Base-by-base conservation (phyloP, 2,113 vertebrate species). In the Lophotis ruficrista region DNA sequence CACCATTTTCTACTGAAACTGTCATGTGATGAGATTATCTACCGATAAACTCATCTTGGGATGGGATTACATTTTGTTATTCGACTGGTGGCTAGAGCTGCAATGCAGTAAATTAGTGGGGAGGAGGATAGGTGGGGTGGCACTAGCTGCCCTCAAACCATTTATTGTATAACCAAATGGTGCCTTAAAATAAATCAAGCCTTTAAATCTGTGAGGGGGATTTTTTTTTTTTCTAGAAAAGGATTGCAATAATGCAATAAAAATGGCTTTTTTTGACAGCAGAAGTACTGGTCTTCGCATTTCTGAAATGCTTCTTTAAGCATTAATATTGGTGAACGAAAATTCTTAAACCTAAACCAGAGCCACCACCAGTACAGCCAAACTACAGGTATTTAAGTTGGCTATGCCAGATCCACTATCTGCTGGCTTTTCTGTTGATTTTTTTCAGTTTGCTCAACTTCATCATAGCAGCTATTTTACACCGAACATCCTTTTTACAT, bases 21-120 rank as follows among this genome's bases (percentile, higher is more conserved):
- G 85, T 86, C 87, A 94, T 81, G 91, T 94, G 84, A 96, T 80
- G 93, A 94, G 94, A 97, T 96, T 96, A 96, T 90, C 73, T 89
- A 62, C 70, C 0, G 53, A 97, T 90, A 94, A 96, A 96, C 75
- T 94, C 72, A 83, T 95, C n/a, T 77, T 81, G 75, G 87, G 89
- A 86, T 87, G 86, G 69, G 92, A 93, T 92, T 93, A 92, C 45
- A 69, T 76, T 85, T 87, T 18, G 3, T 78, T 94, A 68, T 96
- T 88, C 82, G 89, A 80, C 80, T 84, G 68, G 24, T 77, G 90
- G 86, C 91, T 56, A 72, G 65, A 92, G 71, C 76, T 80, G 68
- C 47, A 70, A 20, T 48, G 83, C 51, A 90, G 86, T 35, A 92
- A 92, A 88, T 79, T 24, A 41, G 37, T 41, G 28, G 23, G 24